Evolutionary conservation across 2,888 invertebrate species (phyloP).

Genomic region (Neuroscelio doddi): DNA sequence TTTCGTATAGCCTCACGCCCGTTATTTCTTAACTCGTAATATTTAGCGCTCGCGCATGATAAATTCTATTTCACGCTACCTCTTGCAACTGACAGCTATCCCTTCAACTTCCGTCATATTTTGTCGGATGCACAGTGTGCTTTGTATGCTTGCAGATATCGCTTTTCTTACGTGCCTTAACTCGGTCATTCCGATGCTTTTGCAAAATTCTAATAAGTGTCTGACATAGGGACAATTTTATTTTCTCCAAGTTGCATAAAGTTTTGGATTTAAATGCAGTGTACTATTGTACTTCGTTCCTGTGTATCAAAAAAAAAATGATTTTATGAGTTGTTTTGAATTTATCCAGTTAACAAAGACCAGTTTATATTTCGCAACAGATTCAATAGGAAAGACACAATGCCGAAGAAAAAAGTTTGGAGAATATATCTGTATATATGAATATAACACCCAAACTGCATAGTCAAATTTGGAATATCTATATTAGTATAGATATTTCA

Average conservation of each 20-base stretch:
- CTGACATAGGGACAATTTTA: conserved; percentile 11
- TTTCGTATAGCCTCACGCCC: no score
- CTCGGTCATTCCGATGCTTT: conserved; percentile 5
- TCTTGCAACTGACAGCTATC: conserved; percentile 51
- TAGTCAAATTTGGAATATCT: no score
- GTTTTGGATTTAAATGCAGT: neutral
- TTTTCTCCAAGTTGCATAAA: neutral
- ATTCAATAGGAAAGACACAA: no score
- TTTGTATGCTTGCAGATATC: conserved; percentile 23
- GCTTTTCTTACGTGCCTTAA: conserved; percentile 6
- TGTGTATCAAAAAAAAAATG: no score
- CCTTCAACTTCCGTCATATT: conserved; percentile 37
- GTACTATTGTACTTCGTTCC: no score
- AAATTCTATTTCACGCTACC: conserved; percentile 48
- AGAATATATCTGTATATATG: no score
- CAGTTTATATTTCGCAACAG: no score
- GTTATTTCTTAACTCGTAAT: neutral
- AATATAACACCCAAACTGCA: no score
- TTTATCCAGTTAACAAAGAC: no score
- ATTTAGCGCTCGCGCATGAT: conserved; percentile 38
- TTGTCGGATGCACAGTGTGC: conserved; percentile 18
- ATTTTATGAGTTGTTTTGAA: no score
- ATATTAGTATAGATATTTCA: no score
- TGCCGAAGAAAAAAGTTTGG: no score
- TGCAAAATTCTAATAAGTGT: conserved; percentile 21